These are phyloP conservation scores for Platichthys flesus DNA, from an alignment of 2,113 vertebrate species.

Conservation along the genomic window DNA sequence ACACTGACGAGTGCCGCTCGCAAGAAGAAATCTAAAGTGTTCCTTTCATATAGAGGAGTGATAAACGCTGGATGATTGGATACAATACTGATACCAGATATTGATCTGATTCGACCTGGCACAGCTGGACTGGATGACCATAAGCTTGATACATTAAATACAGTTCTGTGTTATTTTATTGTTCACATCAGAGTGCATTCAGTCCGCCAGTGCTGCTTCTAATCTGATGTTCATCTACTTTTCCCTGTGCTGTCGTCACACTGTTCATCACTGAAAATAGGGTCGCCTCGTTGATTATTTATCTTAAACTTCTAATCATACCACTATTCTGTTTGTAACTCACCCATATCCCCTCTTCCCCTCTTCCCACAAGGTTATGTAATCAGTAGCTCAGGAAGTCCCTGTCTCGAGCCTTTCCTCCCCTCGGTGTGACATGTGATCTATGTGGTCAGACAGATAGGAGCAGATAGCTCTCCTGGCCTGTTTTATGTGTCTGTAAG, in stretches of 20 bases:
- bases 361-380: background rate
- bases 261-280: background rate
- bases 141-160: background rate
- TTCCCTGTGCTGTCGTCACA: background rate
- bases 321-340: background rate
- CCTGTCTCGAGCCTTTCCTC: conserved; percentile 60
- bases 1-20: conserved; percentile 15
- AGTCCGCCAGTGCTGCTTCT: background rate
- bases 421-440: conserved; percentile 10
- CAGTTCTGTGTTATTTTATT: background rate
- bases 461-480: conserved; percentile 26
- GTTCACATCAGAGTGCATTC: background rate
- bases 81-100: background rate
- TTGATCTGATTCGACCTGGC: background rate
- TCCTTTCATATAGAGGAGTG: background rate
- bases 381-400: conserved; percentile 40
- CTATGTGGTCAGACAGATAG: conserved; percentile 45
- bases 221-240: background rate
- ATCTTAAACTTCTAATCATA: background rate
- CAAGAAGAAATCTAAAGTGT: background rate
- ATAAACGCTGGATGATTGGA: conserved; percentile 1
- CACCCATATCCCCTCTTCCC: background rate
- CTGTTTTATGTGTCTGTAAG: conserved; percentile 13
- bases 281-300: background rate
- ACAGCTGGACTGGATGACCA: background rate